Base-by-base conservation (phyloP, 2,113 vertebrate species). In the Coptodon bakossiorum region DNA sequence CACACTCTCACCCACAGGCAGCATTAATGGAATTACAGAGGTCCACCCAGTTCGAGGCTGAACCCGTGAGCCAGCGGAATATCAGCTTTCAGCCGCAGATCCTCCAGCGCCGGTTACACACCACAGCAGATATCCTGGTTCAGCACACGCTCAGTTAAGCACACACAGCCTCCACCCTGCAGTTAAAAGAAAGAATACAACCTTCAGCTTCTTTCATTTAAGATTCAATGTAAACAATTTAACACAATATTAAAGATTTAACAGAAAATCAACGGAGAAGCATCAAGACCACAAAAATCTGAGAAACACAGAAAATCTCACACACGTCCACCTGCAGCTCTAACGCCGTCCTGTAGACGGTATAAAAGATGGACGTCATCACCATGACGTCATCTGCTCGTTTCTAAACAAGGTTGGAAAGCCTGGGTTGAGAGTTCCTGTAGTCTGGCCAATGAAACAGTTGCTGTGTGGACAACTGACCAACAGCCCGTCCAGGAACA, bases 11-110 rank as follows among this genome's bases (percentile, higher is more conserved):
- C 81, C 73, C 89, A 7, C 22, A n/a, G 86, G 66, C 82, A 85
- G 90, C 73, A 4, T 83, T 93, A 93, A 93, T 80, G 59, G 76
- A 88, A 92, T 94, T 93, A 91, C 7, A 48, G 10, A 22, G 88
- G 86, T 92, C 91, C 95, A 94, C 88, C 78, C 63, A 45, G 54
- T 92, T 50, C 90, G 22, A 86, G 38, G 59, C 86, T 56, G 89
- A 92, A 91, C 12, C 63, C 22, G 89, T 89, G 94, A 93, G 86
- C 52, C 94, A 96, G 95, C 88, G 9, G 91, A 96, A 96, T 95
- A 95, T 95, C 93, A 94, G 93, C 91, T 95, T 95, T 93, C 88
- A 80, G 79, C 83, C 29, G 10, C 63, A 71, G 84, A 52, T 81
- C 43, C 17, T 16, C 9, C 57, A 50, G 48, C 5, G 9, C 82